Percentiles rank a stretch among this genome's conserved stretches.
phyloP scores from a whole-genome alignment of 2,797 vertebrate species.

The Myoxocephalus aenaeus region DNA sequence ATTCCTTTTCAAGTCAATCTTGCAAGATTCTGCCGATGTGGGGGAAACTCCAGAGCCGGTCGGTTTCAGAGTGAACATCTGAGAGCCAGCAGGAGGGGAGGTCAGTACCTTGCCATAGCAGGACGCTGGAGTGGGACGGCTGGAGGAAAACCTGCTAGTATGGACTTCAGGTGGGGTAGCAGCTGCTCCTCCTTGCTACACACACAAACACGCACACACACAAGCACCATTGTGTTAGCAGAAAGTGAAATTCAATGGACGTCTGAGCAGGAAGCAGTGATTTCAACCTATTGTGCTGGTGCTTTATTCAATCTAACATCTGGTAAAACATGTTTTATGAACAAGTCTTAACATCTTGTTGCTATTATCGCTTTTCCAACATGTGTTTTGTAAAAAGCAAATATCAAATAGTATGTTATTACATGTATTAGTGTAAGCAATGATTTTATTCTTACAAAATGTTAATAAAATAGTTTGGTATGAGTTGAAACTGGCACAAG shows the following conservation, averaged over 20 bases:
- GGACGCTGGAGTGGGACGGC: slow-evolving; percentile 3
- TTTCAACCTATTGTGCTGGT: slow-evolving; percentile 44
- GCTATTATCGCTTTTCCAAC: neutral
- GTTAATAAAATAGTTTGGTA: neutral
- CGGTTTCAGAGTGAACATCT: neutral
- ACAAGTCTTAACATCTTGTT: neutral
- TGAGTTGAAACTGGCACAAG: neutral
- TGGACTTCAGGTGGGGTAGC: slow-evolving; percentile 13
- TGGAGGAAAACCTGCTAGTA: slow-evolving; percentile 15
- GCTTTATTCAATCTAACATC: slow-evolving; percentile 14
- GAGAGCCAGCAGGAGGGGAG: neutral
- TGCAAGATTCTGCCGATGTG: neutral
- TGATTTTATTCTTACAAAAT: neutral
- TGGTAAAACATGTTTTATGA: neutral
- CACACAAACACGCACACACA: slow-evolving; percentile 34
- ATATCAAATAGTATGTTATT: neutral
- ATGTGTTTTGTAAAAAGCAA: neutral
- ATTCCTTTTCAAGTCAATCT: neutral
- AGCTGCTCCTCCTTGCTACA: slow-evolving; percentile 43
- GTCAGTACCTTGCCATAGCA: slow-evolving; percentile 41
- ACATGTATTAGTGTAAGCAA: neutral
- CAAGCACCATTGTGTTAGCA: slow-evolving; percentile 29
- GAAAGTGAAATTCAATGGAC: slow-evolving; percentile 4
- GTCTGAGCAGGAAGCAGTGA: slow-evolving; percentile 49
- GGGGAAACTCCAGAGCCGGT: neutral